Conservation (phyloP, 2,888 invertebrate genomes). For the Meta bourneti region DNA sequence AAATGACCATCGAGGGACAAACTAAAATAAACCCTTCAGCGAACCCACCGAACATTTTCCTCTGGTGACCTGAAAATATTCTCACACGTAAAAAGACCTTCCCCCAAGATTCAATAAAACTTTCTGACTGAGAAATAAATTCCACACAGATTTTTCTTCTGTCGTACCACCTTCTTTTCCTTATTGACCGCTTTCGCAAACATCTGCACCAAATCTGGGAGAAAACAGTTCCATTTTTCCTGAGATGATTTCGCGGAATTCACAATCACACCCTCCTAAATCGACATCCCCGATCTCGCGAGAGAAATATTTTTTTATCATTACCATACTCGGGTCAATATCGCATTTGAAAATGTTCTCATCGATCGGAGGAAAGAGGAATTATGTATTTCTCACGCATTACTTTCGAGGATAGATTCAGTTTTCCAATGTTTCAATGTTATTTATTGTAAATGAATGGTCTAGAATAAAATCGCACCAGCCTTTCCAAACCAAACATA, state of each 20-base stretch:
- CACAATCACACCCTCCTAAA: not conserved
- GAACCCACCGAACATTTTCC: no score
- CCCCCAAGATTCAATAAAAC: not conserved
- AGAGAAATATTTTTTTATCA: not conserved
- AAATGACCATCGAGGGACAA: no score
- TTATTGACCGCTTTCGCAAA: not conserved
- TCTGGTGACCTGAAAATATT: not conserved
- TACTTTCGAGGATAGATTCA: not conserved
- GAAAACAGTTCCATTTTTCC: not conserved
- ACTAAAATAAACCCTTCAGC: no score
- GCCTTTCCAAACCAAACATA: no score
- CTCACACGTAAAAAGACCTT: not conserved
- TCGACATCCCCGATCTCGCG: not conserved
- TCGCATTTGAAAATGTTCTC: not conserved
- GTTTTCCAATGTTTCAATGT: not conserved
- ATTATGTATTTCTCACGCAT: not conserved
- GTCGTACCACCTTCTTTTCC: not conserved
- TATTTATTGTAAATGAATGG: not conserved
- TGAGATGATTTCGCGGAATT: not conserved
- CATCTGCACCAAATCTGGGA: not conserved
- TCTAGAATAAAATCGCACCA: not conserved
- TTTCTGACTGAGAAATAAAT: not conserved
- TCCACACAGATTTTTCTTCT: not conserved
- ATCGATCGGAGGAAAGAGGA: not conserved
- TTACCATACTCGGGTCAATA: not conserved